Base-by-base conservation (phyloP, 2,888 invertebrate genomes). In the Plutella xylostella region DNA sequence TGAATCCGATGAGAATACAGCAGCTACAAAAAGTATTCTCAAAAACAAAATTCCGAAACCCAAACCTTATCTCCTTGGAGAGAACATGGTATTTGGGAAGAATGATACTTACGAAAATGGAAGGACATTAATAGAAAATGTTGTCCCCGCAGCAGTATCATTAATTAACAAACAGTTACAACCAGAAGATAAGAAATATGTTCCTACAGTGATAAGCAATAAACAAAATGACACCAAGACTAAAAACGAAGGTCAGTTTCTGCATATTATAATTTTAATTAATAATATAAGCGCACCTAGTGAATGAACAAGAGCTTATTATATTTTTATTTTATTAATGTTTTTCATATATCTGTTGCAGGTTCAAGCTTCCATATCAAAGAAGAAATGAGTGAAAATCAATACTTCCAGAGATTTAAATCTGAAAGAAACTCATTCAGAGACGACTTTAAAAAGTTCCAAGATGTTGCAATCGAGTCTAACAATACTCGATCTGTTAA, bases 11-110 rank as follows among this genome's bases (percentile, higher is more conserved):
- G 83, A 83, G 74, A 79, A 76, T 80, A 74, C 72, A 57, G 75
- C 80, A 76, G 79, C 86, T 63, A 87, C 90, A 62, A 88, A 89
- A 57, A 89, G 91, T 57, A 91, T 91, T 71, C 78, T 91, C 59
- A 91, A 91, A 72, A 91, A 91, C 60, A 91, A 90, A 72, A 89
- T 90, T 41, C 79, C 88, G 34, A 90, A 90, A 65, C 91, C 91
- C 59, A 90, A 87, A 68, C 90, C 91, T 55, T 91, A 91, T 76
- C 88, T 90, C 63, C 77, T 91, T 57, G 91, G 90, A 43, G 90
- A 89, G 65, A 88, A 88, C 67, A 85, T 87, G 60, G 84, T 76
- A 48, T 71, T 82, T 68, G 78, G 82, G 68, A 50, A 53, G 30
- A 33, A 45, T 7, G 11, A 31, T 18, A 37, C 6, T 6, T n/a